Percentiles rank a stretch among this genome's conserved stretches.
Conservation (phyloP, 2,797 vertebrate genomes). For the Molothrus ater region DNA sequence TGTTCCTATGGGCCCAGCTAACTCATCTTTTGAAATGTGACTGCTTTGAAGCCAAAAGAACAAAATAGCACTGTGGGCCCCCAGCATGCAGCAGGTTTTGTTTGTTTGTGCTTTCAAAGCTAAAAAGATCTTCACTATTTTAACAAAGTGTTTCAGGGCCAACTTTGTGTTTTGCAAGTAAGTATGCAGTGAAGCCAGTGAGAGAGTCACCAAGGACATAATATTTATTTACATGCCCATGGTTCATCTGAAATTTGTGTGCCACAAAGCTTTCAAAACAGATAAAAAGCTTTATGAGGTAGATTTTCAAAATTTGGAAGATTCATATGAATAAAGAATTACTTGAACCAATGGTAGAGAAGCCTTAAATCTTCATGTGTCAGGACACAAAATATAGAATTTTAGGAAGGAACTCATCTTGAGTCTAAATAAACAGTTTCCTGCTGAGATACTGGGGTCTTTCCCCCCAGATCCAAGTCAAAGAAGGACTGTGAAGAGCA, state of each 20-base stretch:
- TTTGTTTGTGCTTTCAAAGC: neutral
- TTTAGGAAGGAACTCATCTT: neutral
- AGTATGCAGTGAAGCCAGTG: neutral
- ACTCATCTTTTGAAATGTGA: neutral
- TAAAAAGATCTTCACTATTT: neutral
- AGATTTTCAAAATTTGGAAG: neutral
- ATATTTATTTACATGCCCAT: neutral
- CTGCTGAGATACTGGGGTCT: neutral
- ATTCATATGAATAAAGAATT: neutral
- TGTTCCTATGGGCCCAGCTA: neutral
- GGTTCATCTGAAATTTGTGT: neutral
- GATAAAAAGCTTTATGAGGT: neutral
- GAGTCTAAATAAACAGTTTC: neutral
- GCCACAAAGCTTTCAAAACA: neutral
- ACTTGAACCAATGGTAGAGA: neutral
- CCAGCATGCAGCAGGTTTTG: neutral
- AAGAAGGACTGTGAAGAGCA: neutral
- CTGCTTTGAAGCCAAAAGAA: conserved; percentile 15
- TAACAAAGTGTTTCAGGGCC: neutral
- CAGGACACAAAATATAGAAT: neutral
- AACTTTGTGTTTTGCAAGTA: neutral
- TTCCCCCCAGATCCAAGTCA: neutral
- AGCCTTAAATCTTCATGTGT: neutral
- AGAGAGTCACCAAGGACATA: neutral
- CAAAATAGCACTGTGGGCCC: neutral